Evolutionary conservation across 1,140 invertebrate species (phyloP), one percentile per base, ranked within the genome.

Genomic region (Drosophila murphyi): DNA sequence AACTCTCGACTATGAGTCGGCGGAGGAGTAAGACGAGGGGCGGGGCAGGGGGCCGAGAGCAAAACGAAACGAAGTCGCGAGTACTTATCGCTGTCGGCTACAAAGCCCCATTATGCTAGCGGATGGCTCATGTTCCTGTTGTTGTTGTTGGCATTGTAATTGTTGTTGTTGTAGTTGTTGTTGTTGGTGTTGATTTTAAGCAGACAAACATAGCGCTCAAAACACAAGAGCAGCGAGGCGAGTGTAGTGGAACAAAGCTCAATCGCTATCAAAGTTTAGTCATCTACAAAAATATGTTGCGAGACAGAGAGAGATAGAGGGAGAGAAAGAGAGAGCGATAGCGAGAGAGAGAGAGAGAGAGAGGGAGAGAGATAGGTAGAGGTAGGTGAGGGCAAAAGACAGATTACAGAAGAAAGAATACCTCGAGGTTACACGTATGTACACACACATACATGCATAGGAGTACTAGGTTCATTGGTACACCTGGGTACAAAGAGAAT

Each of bases 261-360:
- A 47, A 78, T 55, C 29, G 72, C 72, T 87, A 87, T 87, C 83
- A 69, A 64, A 69, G 61, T 69, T 82, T 88, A 87, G 79, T 87
- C 83, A 87, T 88, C 83, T 80, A 67, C 60, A 83, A 80, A 88
- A 88, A 80, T 87, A 87, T 88, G 83, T 62, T 39, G n/a, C 41
- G 39, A 60, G 72, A 82, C 67, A 39, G 35, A 41, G 52, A 35
- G 70, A 70, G 12, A 12, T 0, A 12, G 12, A 12, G 12, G 12
- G 12, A 12, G 12, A 12, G 12, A 12, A 12, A 12, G 12, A 12
- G 12, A 12, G 12, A 12, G 12, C 12, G 12, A 12, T 0, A 12
- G 12, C 12, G 12, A 39, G 35, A 41, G 52, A 35, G 43, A 34
- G 28, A 65, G 10, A 70, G n/a, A 62, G 48, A 32, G 29, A 35